Percentiles rank a stretch among this genome's conserved stretches.
Evolutionary conservation across 2,113 vertebrate genomes (phyloP).

Genomic region (Elgaria multicarinata): DNA sequence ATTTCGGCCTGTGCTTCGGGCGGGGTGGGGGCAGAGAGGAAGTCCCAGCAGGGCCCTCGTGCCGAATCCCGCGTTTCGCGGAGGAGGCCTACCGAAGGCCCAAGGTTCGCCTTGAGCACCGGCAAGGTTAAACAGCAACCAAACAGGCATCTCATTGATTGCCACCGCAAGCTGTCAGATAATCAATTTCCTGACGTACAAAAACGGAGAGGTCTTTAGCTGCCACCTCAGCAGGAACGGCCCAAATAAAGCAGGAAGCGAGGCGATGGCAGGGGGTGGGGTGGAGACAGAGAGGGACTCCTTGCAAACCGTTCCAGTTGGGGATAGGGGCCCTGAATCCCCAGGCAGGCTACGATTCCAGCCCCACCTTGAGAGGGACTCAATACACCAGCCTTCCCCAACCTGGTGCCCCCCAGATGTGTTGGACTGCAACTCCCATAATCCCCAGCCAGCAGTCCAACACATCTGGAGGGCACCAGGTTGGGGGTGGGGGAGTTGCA

Average conservation of each 20-base stretch:
- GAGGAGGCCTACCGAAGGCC: neutral
- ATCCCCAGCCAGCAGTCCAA: too few relatives aligned
- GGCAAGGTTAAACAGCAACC: neutral
- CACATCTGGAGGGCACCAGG: too few relatives aligned
- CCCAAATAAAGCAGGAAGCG: neutral
- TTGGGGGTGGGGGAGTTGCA: too few relatives aligned
- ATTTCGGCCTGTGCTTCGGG: too few relatives aligned
- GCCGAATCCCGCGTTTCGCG: neutral
- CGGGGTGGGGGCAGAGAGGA: neutral
- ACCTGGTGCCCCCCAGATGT: too few relatives aligned
- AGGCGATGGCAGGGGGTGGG: rapidly evolving
- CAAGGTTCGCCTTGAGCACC: rapidly evolving
- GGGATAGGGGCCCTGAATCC: neutral
- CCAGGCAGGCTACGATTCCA: neutral
- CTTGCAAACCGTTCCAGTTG: too few relatives aligned
- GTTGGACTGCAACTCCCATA: too few relatives aligned
- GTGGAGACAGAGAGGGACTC: rapidly evolving
- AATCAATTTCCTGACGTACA: rapidly evolving
- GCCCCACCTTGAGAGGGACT: neutral
- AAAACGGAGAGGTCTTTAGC: neutral
- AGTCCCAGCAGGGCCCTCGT: neutral
- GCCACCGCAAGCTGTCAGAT: neutral
- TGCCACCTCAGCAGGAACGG: rapidly evolving
- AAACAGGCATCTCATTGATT: rapidly evolving
- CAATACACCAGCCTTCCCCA: too few relatives aligned